phyloP scores from a whole-genome alignment of 1,140 invertebrate genomes.

The Aricia agestis region DNA sequence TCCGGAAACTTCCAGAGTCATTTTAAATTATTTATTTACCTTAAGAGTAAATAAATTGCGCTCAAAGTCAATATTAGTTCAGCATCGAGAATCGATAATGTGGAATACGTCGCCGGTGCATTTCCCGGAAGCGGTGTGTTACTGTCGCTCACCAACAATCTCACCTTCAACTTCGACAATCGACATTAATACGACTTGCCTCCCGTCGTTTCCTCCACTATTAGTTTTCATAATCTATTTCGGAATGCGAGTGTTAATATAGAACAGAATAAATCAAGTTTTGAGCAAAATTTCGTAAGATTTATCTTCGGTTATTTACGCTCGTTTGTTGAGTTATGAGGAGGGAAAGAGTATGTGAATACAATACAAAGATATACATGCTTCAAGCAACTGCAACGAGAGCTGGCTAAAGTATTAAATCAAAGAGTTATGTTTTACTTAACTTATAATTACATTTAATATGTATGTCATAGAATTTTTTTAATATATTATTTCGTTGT shows the following conservation, averaged over 20 bases:
- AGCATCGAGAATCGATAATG: conserved; percentile 10
- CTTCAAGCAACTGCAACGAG: background rate
- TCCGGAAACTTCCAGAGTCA: background rate
- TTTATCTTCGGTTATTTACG: background rate
- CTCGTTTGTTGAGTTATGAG: background rate
- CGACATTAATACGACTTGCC: background rate
- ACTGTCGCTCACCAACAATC: conserved; percentile 2
- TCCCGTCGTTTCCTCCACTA: background rate
- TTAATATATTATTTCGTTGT: too few relatives aligned
- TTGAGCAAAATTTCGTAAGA: background rate
- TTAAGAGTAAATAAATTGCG: background rate
- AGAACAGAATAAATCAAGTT: conserved; percentile 1
- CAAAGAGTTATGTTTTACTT: too few relatives aligned
- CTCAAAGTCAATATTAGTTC: conserved; percentile 12
- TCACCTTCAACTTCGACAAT: background rate
- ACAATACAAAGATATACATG: background rate
- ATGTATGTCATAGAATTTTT: too few relatives aligned
- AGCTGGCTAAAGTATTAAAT: too few relatives aligned
- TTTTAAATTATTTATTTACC: background rate
- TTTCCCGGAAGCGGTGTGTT: conserved; percentile 25
- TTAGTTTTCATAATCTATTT: background rate
- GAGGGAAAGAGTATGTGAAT: background rate
- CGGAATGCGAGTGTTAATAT: conserved; percentile 3
- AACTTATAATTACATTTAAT: too few relatives aligned
- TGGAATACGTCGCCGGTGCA: conserved; percentile 19